Evolutionary conservation across 2,113 vertebrate genomes (phyloP), one percentile per base, ranked within the genome.

Genomic region (Grus americana): DNA sequence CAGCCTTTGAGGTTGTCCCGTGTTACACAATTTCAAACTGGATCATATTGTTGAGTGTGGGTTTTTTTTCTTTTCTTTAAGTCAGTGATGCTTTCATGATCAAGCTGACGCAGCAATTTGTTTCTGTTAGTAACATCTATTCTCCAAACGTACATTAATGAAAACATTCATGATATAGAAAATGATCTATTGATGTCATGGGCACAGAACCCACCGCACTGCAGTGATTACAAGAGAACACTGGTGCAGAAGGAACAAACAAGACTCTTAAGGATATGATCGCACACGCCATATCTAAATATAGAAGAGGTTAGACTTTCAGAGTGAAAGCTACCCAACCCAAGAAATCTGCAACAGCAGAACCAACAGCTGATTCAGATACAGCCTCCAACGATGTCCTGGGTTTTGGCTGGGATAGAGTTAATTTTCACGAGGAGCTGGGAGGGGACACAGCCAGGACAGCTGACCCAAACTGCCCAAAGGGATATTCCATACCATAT

Each of bases 281-380:
- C 59, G 88, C 40, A 72, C 19, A 58, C 12, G 32, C 21, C 27
- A 3, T 15, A 57, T 12, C n/a, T 55, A 94, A 92, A 75, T 23
- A 65, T 7, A 83, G 54, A 62, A 79, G 80, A 80, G 58, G 76
- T 79, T 73, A 79, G 86, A 38, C 67, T 92, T 66, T 59, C 83
- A 82, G 62, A 73, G 26, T 27, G 38, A 95, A 95, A 97, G 61
- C 14, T 22, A 59, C 71, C 22, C 90, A 91, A 73, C 36, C 62
- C 89, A 57, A 93, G 87, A 44, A 93, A 96, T 61, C 66, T 74
- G 75, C 78, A 94, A 62, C 22, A 95, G 55, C 86, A 88, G 63
- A 94, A 95, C 78, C 86, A 95, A 79, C 87, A 93, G 82, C 86
- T 93, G 82, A 71, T 96, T 90, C 88, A 71, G 62, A 44, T 0